These are phyloP conservation scores for Erebia ligea DNA, from an alignment of 2,888 invertebrate species.

Conservation along the genomic window DNA sequence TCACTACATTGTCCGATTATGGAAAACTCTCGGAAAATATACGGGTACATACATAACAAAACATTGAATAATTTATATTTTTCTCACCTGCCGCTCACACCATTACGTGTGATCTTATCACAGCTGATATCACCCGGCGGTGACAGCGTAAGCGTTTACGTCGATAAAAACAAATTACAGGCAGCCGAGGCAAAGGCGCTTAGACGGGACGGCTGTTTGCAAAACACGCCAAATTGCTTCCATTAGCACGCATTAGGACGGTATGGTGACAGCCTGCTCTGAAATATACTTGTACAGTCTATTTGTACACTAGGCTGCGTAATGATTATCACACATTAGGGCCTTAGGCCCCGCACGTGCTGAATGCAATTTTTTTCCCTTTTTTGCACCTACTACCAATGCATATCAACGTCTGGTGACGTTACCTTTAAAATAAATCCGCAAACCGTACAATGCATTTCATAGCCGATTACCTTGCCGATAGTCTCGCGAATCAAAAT, in stretches of 20 bases:
- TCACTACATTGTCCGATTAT: too few relatives aligned
- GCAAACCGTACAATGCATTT: too few relatives aligned
- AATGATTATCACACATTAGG: neutral
- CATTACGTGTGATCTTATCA: slow-evolving; percentile 18
- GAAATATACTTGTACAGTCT: neutral
- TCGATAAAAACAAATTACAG: slow-evolving; percentile 45
- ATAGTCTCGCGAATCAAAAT: too few relatives aligned
- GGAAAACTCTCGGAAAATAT: neutral
- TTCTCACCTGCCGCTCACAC: slow-evolving; percentile 3
- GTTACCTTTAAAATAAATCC: too few relatives aligned
- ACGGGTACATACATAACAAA: neutral
- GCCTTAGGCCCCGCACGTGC: neutral
- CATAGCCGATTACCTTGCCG: too few relatives aligned
- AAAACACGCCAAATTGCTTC: slow-evolving; percentile 69
- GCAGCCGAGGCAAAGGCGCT: slow-evolving; percentile 34
- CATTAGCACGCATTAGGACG: slow-evolving; percentile 65
- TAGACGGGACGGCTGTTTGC: slow-evolving; percentile 45
- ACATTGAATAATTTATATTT: neutral
- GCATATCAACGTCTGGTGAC: too few relatives aligned
- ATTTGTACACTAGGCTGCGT: slow-evolving; percentile 21
- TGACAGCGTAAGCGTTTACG: slow-evolving; percentile 38
- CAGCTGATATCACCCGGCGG: slow-evolving; percentile 33
- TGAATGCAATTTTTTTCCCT: neutral
- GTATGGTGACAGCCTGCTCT: slow-evolving; percentile 41
- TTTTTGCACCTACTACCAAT: too few relatives aligned